Conservation (phyloP, 2,797 vertebrate species). For the Darevskia mixta region DNA sequence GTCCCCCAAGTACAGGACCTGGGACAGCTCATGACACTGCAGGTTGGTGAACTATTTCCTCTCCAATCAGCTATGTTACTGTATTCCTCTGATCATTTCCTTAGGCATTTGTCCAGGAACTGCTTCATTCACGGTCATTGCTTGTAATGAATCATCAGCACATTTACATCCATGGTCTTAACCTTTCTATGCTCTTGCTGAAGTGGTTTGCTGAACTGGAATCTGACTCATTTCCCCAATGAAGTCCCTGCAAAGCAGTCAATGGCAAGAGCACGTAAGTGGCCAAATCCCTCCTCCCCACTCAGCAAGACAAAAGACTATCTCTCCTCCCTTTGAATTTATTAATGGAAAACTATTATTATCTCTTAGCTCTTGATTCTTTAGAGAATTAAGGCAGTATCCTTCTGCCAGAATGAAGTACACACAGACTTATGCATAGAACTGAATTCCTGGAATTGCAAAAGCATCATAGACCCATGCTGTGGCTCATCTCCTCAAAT, state of each 20-base stretch:
- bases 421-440: background rate
- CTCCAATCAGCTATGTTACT: too few species aligned
- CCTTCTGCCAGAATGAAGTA: conserved; percentile 27
- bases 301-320: background rate
- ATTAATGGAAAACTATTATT: background rate
- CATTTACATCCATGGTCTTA: background rate
- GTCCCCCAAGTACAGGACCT: too few species aligned
- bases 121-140: background rate
- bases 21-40: too few species aligned
- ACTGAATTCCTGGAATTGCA: background rate
- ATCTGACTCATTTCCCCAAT: background rate
- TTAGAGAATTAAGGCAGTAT: background rate
- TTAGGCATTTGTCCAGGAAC: background rate
- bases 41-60: background rate
- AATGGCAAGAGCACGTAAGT: background rate
- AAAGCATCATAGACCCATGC: background rate
- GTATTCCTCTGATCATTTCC: background rate
- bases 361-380: conserved; percentile 14
- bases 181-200: background rate
- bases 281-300: background rate
- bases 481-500: background rate
- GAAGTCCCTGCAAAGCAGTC: background rate
- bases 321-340: conserved; percentile 6
- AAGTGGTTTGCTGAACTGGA: background rate
- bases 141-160: background rate